Conservation (phyloP, 35 echinoderm and acorn worm genomes). For the Nesometra sesokonis region DNA sequence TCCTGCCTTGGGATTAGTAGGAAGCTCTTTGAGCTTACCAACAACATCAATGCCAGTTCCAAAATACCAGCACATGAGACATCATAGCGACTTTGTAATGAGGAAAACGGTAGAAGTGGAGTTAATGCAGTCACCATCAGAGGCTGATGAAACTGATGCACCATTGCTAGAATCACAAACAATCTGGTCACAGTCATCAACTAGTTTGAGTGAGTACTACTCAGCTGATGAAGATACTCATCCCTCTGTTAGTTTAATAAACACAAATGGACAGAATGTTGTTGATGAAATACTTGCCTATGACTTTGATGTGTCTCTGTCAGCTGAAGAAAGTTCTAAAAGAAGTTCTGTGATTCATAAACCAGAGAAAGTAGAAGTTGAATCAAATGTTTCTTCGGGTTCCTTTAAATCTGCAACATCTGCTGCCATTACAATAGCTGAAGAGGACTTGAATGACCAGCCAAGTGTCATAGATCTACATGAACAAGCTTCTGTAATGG, state of each 20-base stretch:
- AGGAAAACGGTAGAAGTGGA: not conserved
- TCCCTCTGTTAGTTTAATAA: not conserved
- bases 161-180: not conserved
- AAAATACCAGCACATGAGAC: not conserved
- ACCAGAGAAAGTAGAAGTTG: not conserved
- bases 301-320: not conserved
- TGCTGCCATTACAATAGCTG: not conserved
- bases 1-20: slow-evolving; percentile 1
- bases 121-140: not conserved
- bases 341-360: not conserved
- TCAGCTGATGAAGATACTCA: slow-evolving; percentile 66
- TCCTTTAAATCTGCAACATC: not conserved
- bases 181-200: not conserved
- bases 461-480: not conserved
- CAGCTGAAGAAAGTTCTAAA: not conserved
- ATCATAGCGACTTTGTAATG: not conserved
- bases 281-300: not conserved
- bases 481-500: not conserved
- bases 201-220: slow-evolving; percentile 53
- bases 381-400: not conserved
- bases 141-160: not conserved
- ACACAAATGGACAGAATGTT: not conserved
- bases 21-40: slow-evolving; percentile 77
- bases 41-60: not conserved
- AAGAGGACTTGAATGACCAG: not conserved